Evolutionary conservation across 1,140 invertebrate species (phyloP), one percentile per base, ranked within the genome.

Genomic region (Nomia melanderi): DNA sequence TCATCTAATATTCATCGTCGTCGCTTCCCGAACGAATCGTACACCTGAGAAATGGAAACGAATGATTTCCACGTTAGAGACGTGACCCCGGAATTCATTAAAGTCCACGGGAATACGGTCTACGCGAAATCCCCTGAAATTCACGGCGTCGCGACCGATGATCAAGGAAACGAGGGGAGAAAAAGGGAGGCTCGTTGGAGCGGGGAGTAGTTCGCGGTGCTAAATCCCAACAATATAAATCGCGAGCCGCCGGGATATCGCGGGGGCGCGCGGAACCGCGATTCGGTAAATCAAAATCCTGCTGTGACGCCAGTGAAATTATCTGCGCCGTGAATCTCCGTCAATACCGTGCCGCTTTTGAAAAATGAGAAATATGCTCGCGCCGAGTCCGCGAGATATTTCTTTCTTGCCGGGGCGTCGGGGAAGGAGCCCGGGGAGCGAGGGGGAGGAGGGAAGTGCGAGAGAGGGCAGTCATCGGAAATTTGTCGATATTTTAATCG

Each of bases 401-500:
- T 53, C 75, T 77, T 71, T 44, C 44, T 59, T 39, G 56, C 44
- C n/a, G 44, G 39, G 56, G 8, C 69, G 27, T n/a, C 20, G 25
- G 44, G 62, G 17, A 50, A 0, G 23, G 14, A 44, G 33, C 11
- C 31, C 2, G 5, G 47, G 12, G 31, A 2, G n/a, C n/a, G n/a
- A 23, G 9, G 25, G 2, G 9, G 44, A 23, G 2, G 20, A 27
- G 7, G 20, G 44, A n/a, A n/a, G n/a, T n/a, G n/a, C n/a, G 7
- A 20, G n/a, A n/a, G 33, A 44, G 12, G n/a, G 12, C 25, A 62
- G 44, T 64, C 60, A 73, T 78, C 76, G 69, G 62, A 78, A 74
- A 78, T 78, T 78, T 74, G 77, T 78, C 77, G 77, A 78, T 78
- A 78, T 78, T 78, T 78, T 78, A 74, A 74, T 41, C 70, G 59